These are phyloP conservation scores for Sebastes flavidus DNA, from an alignment of 2,797 vertebrate genomes.

Conservation along the genomic window DNA sequence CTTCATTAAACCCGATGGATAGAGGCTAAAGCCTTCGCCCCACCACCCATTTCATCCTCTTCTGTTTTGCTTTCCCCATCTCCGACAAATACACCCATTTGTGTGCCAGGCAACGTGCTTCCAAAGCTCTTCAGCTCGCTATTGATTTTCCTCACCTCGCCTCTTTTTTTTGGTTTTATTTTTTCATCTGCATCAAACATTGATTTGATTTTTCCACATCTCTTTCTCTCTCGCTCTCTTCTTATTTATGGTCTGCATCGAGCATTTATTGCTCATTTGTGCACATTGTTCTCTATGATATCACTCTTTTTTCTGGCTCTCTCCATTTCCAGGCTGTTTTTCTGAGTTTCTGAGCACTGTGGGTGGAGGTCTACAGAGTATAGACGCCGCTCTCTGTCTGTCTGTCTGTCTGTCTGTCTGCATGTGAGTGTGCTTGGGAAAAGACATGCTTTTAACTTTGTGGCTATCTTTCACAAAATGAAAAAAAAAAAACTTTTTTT, in stretches of 20 bases:
- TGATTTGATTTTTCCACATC: conserved; percentile 59
- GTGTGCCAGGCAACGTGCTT: conserved; percentile 55
- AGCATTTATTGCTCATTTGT: conserved; percentile 56
- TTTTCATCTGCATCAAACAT: conserved; percentile 57
- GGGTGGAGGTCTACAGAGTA: conserved; percentile 48
- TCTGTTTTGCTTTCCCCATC: conserved; percentile 58
- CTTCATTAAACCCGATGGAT: conserved; percentile 60
- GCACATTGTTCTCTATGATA: conserved; percentile 22
- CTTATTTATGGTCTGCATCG: conserved; percentile 35
- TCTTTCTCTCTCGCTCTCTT: conserved; percentile 28
- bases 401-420: conserved; percentile 36
- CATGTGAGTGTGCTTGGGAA: conserved; percentile 47
- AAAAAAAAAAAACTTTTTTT: background rate
- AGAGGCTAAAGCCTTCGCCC: conserved; percentile 38
- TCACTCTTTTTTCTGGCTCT: conserved; percentile 24
- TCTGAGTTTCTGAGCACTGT: conserved; percentile 45
- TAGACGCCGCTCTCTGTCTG: conserved; percentile 40
- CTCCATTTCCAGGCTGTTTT: conserved; percentile 35
- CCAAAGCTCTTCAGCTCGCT: conserved; percentile 63
- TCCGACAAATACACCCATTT: conserved; percentile 59
- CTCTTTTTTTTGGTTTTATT: conserved; percentile 9
- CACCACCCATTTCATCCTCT: conserved; percentile 53
- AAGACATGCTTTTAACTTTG: conserved; percentile 77
- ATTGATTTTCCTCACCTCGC: conserved; percentile 63
- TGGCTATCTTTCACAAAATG: conserved; percentile 55